Evolutionary conservation across 2,888 invertebrate genomes (phyloP).

Genomic region (Pollenia labialis): DNA sequence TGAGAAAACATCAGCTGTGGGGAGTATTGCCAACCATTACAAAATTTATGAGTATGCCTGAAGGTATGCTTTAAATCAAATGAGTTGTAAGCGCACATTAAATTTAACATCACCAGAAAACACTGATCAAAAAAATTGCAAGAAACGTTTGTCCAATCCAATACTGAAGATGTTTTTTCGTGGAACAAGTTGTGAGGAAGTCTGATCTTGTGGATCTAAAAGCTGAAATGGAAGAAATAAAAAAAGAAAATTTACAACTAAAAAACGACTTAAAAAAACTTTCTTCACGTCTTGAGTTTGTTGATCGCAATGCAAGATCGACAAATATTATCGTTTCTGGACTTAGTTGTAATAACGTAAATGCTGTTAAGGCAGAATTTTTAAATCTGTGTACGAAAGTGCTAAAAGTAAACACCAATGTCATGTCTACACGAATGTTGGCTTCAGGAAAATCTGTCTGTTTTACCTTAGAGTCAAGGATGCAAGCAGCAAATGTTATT

Average conservation of each 20-base stretch:
- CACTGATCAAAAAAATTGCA: neutral
- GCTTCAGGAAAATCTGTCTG: neutral
- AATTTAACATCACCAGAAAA: neutral
- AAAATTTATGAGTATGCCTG: no score
- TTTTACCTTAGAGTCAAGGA: neutral
- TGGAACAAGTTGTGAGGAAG: no score
- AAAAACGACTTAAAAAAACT: neutral
- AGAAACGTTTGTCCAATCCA: neutral
- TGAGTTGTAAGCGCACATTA: neutral
- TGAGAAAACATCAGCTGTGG: no score
- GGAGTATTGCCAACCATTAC: no score
- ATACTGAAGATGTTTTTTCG: no score
- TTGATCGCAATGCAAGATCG: neutral
- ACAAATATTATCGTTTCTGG: neutral
- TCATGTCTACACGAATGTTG: neutral
- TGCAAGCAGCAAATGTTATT: neutral
- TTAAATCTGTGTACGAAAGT: neutral
- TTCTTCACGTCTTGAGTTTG: neutral
- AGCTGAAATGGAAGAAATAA: neutral
- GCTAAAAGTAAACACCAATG: neutral
- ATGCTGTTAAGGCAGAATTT: neutral
- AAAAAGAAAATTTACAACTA: neutral
- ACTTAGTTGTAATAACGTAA: neutral
- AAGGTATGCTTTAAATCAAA: no score
- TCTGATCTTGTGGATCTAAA: no score